Percentiles rank a stretch among this genome's conserved stretches.
phyloP scores from a whole-genome alignment of 2,888 invertebrate genomes.

The Drosophila lutescens region DNA sequence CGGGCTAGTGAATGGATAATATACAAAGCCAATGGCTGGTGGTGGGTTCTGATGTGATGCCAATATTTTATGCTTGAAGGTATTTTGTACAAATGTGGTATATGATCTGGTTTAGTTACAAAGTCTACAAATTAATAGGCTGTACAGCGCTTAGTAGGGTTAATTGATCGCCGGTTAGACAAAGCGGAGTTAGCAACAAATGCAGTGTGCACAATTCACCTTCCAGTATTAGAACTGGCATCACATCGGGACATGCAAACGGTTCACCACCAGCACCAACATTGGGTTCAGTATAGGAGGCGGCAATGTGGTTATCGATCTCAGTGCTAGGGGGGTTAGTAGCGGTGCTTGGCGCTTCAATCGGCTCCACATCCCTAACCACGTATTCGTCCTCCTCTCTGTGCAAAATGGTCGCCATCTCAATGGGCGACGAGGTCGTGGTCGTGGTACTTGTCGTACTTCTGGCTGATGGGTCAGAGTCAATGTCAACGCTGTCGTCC shows the following conservation, averaged over 20 bases:
- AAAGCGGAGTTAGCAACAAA: slow-evolving; percentile 44
- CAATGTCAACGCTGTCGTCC: slow-evolving; percentile 47
- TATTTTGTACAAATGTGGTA: slow-evolving; percentile 60
- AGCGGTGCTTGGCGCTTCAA: slow-evolving; percentile 10
- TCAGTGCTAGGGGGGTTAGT: slow-evolving; percentile 43
- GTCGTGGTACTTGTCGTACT: not conserved
- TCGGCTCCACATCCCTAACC: slow-evolving; percentile 12
- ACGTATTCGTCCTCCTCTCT: slow-evolving; percentile 15
- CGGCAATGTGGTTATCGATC: slow-evolving; percentile 48
- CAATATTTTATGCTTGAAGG: slow-evolving; percentile 51
- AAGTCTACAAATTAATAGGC: slow-evolving; percentile 28
- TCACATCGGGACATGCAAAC: slow-evolving; percentile 87
- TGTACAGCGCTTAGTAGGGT: slow-evolving; percentile 53
- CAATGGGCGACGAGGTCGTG: slow-evolving; percentile 20
- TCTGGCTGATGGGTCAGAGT: slow-evolving; percentile 9
- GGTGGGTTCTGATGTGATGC: slow-evolving; percentile 37
- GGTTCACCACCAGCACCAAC: slow-evolving; percentile 55
- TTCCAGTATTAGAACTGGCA: slow-evolving; percentile 93
- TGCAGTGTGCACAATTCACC: slow-evolving; percentile 86
- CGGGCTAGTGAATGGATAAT: slow-evolving; percentile 9
- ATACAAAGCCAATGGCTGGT: slow-evolving; percentile 19
- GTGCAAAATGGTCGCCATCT: slow-evolving; percentile 36
- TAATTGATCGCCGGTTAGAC: slow-evolving; percentile 39
- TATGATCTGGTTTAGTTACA: slow-evolving; percentile 23
- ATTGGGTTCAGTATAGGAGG: slow-evolving; percentile 32